Percentiles rank a stretch among this genome's conserved stretches.
Evolutionary conservation across 2,797 vertebrate species (phyloP).

Genomic region (Sebastes vulpes): DNA sequence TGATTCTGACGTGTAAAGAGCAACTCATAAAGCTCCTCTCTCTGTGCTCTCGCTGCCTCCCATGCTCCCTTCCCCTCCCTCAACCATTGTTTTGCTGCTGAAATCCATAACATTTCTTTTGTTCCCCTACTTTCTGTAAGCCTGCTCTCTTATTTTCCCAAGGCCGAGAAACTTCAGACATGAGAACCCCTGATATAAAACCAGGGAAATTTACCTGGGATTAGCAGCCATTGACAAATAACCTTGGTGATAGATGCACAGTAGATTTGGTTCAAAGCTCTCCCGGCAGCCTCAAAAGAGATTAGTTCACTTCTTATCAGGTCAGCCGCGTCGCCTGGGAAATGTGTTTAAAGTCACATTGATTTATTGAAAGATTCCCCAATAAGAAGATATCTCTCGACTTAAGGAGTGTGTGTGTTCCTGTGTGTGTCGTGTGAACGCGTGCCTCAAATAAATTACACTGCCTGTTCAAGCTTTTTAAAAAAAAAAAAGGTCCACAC

Average conservation of each 20-base stretch:
- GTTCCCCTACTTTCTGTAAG: constrained; percentile 78
- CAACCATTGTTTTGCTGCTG: constrained; percentile 72
- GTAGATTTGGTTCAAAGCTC: constrained; percentile 91
- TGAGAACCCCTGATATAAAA: constrained; percentile 90
- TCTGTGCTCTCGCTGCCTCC: constrained; percentile 25
- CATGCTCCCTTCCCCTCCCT: constrained; percentile 26
- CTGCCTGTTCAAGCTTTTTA: constrained; percentile 66
- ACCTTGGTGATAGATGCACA: constrained; percentile 91
- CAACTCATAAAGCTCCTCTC: constrained; percentile 25
- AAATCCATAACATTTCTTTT: constrained; percentile 88
- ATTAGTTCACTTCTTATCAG: constrained; percentile 91
- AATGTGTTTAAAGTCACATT: constrained; percentile 92
- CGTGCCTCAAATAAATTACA: constrained; percentile 78
- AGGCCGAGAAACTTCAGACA: constrained; percentile 89
- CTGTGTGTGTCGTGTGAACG: constrained; percentile 75
- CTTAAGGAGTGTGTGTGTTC: constrained; percentile 71
- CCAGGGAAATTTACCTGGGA: constrained; percentile 90
- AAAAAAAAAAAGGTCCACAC: constrained; percentile 41
- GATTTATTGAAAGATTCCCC: constrained; percentile 93
- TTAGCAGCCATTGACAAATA: constrained; percentile 92
- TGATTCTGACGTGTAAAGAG: constrained; percentile 29
- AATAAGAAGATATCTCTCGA: constrained; percentile 88
- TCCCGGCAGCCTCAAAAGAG: constrained; percentile 90
- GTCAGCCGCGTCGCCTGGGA: constrained; percentile 89
- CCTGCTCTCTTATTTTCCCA: constrained; percentile 84